Evolutionary conservation across 2,797 vertebrate genomes (phyloP), one percentile per base, ranked within the genome.

Genomic region (Bucorvus abyssinicus): DNA sequence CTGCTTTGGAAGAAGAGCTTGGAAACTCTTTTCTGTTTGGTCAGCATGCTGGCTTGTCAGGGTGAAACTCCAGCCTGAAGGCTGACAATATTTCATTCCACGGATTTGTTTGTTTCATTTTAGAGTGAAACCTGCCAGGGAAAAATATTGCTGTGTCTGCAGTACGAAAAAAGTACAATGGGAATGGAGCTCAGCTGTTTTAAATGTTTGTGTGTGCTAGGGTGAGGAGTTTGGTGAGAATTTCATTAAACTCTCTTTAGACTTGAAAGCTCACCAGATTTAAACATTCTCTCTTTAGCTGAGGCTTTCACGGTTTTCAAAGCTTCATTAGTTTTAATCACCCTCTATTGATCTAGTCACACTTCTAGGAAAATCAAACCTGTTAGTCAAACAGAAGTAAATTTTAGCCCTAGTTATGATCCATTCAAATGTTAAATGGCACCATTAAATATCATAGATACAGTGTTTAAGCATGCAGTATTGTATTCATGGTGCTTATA

Each of bases 241-340:
- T 87, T 92, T 83, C 16, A n/a, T 87, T 90, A 75, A 82, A 9
- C 4, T 68, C 29, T 56, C 42, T 74, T 71, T 47, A 67, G 68
- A 55, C 10, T 50, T 67, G 63, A 89, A 93, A 89, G 47, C 26
- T 71, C 32, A 59, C 6, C 27, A 53, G 23, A 34, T 65, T 91
- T 78, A 83, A 91, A 75, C 29, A 61, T 49, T 85, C 26, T 78
- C 14, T 55, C 9, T 92, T 92, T 70, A 91, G 29, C 7, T 61
- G 49, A 80, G 23, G 17, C n/a, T 67, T 88, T 94, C 68, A 82
- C 79, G 53, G 49, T 84, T 93, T 93, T 89, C 75, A 85, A 75
- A 83, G 68, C 75, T 85, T 94, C 93, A 92, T 89, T 94, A 91
- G 84, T 89, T 92, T 90, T 89, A 94, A 86, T 87, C 45, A 85